Evolutionary conservation across 1,140 invertebrate species (phyloP).

Genomic region (Aphis gossypii): DNA sequence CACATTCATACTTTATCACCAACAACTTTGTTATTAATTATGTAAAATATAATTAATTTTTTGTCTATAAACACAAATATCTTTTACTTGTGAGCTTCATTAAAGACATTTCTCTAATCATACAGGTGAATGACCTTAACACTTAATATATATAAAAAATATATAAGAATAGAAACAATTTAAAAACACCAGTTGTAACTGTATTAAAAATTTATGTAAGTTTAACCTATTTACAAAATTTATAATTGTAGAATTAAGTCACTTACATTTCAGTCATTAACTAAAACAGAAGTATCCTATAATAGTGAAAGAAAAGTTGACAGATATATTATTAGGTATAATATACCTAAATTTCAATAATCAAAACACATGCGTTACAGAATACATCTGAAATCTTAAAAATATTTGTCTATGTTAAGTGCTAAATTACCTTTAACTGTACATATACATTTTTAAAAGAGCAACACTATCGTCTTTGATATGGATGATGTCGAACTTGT

Average conservation of each 20-base stretch:
- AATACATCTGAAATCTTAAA: slow-evolving; percentile 45
- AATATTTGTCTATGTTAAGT: slow-evolving; percentile 16
- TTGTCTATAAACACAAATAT: background rate
- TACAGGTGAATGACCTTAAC: background rate
- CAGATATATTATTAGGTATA: slow-evolving; percentile 1
- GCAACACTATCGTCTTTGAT: slow-evolving; percentile 53
- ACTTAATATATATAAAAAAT: background rate
- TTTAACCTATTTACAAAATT: slow-evolving; percentile 36
- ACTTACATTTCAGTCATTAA: slow-evolving; percentile 44
- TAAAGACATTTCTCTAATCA: background rate
- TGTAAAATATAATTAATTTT: background rate
- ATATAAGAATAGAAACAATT: slow-evolving; percentile 19
- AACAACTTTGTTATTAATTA: background rate
- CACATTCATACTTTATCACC: background rate
- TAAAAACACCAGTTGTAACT: background rate
- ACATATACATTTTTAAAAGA: slow-evolving; percentile 39
- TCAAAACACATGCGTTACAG: slow-evolving; percentile 37
- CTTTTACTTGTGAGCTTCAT: background rate
- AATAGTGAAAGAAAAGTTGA: background rate
- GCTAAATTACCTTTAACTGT: slow-evolving; percentile 50
- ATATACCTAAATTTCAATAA: slow-evolving; percentile 25
- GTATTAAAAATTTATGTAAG: slow-evolving; percentile 28
- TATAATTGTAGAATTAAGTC: slow-evolving; percentile 7
- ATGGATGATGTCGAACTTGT: slow-evolving; percentile 55
- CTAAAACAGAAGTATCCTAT: background rate